Evolutionary conservation across 2,888 invertebrate species (phyloP), one percentile per base, ranked within the genome.

Genomic region (Hesperia comma): DNA sequence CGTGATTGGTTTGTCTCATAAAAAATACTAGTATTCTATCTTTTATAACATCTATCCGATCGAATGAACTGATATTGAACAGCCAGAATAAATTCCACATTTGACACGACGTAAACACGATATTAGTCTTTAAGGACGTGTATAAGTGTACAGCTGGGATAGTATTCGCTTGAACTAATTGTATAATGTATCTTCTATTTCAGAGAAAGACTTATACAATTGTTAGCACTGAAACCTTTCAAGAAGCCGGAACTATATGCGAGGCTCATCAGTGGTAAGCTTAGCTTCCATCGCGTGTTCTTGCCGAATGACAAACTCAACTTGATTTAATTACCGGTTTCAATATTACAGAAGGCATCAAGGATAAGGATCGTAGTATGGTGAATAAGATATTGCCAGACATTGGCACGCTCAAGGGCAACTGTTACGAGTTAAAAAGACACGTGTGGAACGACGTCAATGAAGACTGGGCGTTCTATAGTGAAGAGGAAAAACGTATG

Each of bases 401-500:
- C 85, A 95, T 98, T 76, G 95, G 98, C 76, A 93, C 92, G 74
- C 93, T 97, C 92, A 96, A 96, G 87, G 97, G 98, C 90, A 98
- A 98, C 92, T 96, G 96, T 82, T 98, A 96, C 93, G 96, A 97
- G 82, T 94, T 99, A 86, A 95, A 96, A 79, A 96, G 97, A 81
- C 95, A 96, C 82, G 94, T 97, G 80, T 99, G 98, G 97, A 97
- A 96, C 84, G 98, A 99, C 85, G 97, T 98, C 74, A 96, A 97
- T 78, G 97, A 97, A 82, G 97, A 97, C 84, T 99, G 99, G 98
- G 97, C 97, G 70, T 98, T 96, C 93, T 99, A 98, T 85, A 95
- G 96, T 19, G 98, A 98, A 78, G 96, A 97, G 82, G 98, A 99
- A 86, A 95, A 95, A 86, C 96, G 97, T 83, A 95, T 96, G 88